phyloP scores from a whole-genome alignment of 2,888 invertebrate species.

The Automeris io region DNA sequence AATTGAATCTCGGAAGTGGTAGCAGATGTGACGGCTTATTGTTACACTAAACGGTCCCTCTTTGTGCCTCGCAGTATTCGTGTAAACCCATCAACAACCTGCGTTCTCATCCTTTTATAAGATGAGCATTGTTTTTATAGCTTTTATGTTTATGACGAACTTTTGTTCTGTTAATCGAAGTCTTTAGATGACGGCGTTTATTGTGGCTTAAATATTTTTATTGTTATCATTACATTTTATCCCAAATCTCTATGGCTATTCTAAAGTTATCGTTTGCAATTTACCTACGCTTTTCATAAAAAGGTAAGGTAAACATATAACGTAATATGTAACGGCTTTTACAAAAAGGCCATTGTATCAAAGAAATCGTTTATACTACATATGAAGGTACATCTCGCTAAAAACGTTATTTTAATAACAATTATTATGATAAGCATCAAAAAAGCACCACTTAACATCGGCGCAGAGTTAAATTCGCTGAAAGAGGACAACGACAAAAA shows the following conservation, averaged over 20 bases:
- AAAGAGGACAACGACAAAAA: slow-evolving; percentile 54
- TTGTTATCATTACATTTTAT: not conserved
- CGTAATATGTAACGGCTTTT: no score
- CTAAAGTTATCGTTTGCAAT: no score
- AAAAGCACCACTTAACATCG: slow-evolving; percentile 36
- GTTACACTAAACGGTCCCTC: slow-evolving; percentile 26
- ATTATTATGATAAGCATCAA: slow-evolving; percentile 59
- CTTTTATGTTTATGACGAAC: slow-evolving; percentile 7
- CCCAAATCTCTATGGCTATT: no score
- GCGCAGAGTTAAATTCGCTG: slow-evolving; percentile 39
- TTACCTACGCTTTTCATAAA: no score
- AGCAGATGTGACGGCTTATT: slow-evolving; percentile 61
- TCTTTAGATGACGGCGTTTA: not conserved
- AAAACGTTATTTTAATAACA: slow-evolving; percentile 30
- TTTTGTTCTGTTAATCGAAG: slow-evolving; percentile 12
- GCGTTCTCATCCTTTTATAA: slow-evolving; percentile 10
- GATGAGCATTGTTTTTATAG: slow-evolving; percentile 9
- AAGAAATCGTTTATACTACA: not conserved
- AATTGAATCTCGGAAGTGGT: slow-evolving; percentile 67
- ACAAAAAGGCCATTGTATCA: not conserved
- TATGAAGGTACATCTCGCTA: slow-evolving; percentile 9
- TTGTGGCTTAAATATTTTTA: not conserved
- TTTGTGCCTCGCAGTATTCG: slow-evolving; percentile 9
- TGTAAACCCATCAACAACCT: slow-evolving; percentile 9
- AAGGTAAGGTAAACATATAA: not conserved